Evolutionary conservation across 2,888 invertebrate species (phyloP).

Genomic region (Argynnis bischoffii): DNA sequence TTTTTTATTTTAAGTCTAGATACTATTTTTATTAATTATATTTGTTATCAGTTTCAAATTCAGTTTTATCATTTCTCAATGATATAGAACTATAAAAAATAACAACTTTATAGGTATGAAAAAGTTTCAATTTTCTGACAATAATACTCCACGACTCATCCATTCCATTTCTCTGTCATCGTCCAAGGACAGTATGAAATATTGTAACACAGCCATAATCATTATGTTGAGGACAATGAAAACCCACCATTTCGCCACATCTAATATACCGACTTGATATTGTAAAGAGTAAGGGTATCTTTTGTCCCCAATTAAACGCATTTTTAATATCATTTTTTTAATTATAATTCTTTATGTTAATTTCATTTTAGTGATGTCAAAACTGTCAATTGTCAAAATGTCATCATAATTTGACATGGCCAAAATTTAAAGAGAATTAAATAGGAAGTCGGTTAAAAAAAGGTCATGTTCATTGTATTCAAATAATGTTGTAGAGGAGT

Average conservation of each 20-base stretch:
- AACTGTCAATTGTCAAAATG: too few relatives aligned
- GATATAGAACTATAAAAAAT: background rate
- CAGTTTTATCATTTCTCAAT: too few relatives aligned
- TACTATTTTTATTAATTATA: background rate
- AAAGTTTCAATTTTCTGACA: slow-evolving; percentile 36
- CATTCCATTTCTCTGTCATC: slow-evolving; percentile 57
- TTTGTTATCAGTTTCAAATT: background rate
- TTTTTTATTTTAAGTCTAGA: too few relatives aligned
- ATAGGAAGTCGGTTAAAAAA: too few relatives aligned
- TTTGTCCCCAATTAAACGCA: slow-evolving; percentile 52
- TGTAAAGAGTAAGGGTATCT: slow-evolving; percentile 49
- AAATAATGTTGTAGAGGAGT: too few relatives aligned
- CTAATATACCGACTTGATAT: slow-evolving; percentile 52
- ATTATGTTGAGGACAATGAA: slow-evolving; percentile 53
- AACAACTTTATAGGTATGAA: background rate
- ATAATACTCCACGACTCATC: slow-evolving; percentile 54
- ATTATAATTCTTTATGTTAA: too few relatives aligned
- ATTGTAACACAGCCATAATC: slow-evolving; percentile 57
- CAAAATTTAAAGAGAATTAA: too few relatives aligned
- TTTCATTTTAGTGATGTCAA: too few relatives aligned
- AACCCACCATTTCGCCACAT: slow-evolving; percentile 50
- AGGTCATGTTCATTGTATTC: too few relatives aligned
- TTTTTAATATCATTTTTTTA: slow-evolving; percentile 32
- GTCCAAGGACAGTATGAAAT: slow-evolving; percentile 49
- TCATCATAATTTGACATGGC: too few relatives aligned